These are phyloP conservation scores for Drosophila pegasa DNA, from an alignment of 2,888 invertebrate genomes.

Conservation along the genomic window DNA sequence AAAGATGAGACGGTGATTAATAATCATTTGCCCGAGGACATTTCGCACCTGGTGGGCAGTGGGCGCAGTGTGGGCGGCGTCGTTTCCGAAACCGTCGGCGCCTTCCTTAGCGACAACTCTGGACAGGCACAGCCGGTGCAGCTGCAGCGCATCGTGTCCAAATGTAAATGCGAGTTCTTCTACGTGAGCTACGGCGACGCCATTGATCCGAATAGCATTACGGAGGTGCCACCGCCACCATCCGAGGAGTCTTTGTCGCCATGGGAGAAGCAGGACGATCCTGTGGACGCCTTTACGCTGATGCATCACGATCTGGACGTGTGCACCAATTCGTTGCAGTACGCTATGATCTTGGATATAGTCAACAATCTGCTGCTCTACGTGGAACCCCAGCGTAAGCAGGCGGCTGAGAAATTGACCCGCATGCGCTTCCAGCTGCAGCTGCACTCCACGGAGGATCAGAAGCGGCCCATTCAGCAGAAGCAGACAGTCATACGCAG, in stretches of 20 bases:
- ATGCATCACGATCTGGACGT: constrained; percentile 99
- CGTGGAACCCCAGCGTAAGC: constrained; percentile 97
- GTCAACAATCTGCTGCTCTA: constrained; percentile 98
- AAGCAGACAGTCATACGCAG: constrained; percentile 92
- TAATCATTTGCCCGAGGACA: constrained; percentile 92
- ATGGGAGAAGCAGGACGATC: constrained; percentile 93
- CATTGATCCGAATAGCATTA: constrained; percentile 85
- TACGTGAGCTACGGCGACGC: constrained; percentile 96
- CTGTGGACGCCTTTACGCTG: constrained; percentile 98
- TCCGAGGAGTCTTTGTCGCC: constrained; percentile 89
- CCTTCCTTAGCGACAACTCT: constrained; percentile 88
- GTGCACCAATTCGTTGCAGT: constrained; percentile 97
- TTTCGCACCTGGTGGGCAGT: constrained; percentile 95
- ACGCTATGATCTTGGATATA: constrained; percentile 98
- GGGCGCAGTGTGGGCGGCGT: constrained; percentile 99
- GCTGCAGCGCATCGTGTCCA: constrained; percentile 97
- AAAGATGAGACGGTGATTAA: constrained; percentile 91
- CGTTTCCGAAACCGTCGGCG: constrained; percentile 95
- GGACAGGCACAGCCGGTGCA: constrained; percentile 87
- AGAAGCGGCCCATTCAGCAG: constrained; percentile 95
- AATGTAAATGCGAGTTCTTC: constrained; percentile 99
- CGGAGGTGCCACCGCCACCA: constrained; percentile 90
- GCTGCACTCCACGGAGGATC: constrained; percentile 95
- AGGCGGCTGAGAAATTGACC: constrained; percentile 93
- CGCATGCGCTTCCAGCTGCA: constrained; percentile 97